Base-by-base conservation (phyloP, 2,113 vertebrate species). In the Triplophysa tibetana region DNA sequence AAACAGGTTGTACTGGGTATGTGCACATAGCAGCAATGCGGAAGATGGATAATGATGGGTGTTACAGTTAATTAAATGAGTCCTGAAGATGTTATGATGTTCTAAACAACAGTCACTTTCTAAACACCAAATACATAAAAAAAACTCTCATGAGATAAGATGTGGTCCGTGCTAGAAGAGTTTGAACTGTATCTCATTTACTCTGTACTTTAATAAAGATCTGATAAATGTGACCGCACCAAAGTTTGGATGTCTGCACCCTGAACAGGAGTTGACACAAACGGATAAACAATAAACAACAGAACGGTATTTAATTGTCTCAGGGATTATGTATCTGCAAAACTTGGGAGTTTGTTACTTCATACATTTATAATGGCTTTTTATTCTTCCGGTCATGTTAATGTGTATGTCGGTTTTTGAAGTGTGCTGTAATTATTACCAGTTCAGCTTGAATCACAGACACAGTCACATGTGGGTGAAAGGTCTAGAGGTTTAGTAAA, bases 361-460 rank as follows among this genome's bases (percentile, higher is more conserved):
- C 0, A 52, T 52, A 4, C 2, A 14, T 52, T 19, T 17, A 17
- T 3, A 45, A 45, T 52, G 12, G 29, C n/a, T 21, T 43, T 68
- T 26, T 0, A 8, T 45, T 24, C 14, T 61, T 23, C 41, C 5
- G 2, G 52, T 38, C 54, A 19, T 69, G 52, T 69, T 78, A 14
- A 38, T 38, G 33, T 38, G 33, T 38, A 38, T 38, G 7, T 24
- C 24, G 50, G 21, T 33, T 45, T 78, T 12, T 12, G 19, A 43
- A 48, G 12, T 64, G 19, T 82, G 82, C 61, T 82, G 24, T 80
- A 84, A 88, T 80, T 76, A 87, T 86, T 85, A 83, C 61, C 50
- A 41, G 19, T 48, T 62, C 17, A 75, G 62, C 48, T 24, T 29
- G 13, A 43, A 41, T n/a, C 65, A 60, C 63, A 24, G 16, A 26